A percentile compares a stretch with the other conserved stretches of the same genome.
Conservation (phyloP, 2,113 vertebrate species). For the Nycticebus coucang region DNA sequence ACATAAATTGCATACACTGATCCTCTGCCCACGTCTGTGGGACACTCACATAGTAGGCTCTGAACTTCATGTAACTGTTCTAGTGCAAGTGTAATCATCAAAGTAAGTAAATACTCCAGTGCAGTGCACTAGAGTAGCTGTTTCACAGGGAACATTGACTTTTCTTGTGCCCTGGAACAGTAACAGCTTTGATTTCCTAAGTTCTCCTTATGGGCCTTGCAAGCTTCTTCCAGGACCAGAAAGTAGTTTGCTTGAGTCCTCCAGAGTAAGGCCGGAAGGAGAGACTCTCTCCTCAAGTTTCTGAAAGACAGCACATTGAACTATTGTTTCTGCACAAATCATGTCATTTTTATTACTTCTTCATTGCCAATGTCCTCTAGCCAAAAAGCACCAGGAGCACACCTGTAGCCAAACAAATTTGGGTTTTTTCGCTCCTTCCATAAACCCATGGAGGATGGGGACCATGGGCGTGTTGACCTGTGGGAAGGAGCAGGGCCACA, state of each 20-base stretch:
- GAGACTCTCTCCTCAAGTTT: background rate
- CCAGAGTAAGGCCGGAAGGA: background rate
- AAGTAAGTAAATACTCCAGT: background rate
- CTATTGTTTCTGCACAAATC: background rate
- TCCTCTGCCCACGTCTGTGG: too few species aligned
- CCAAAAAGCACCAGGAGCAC: background rate
- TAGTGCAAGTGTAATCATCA: background rate
- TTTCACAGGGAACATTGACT: rapidly evolving
- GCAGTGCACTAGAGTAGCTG: rapidly evolving
- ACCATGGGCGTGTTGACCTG: background rate
- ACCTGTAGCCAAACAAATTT: background rate
- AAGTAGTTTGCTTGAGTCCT: background rate
- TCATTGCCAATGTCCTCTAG: background rate
- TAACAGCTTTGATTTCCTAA: background rate
- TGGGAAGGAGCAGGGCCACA: too few species aligned
- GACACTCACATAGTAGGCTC: background rate
- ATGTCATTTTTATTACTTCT: background rate
- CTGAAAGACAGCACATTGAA: background rate
- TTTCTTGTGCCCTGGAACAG: background rate
- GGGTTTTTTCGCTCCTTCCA: background rate
- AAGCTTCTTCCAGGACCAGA: background rate
- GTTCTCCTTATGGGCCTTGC: background rate
- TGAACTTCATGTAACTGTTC: background rate
- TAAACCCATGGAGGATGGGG: background rate
- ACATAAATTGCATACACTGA: background rate